These are phyloP conservation scores for Arizona elegans DNA, from an alignment of 2,113 vertebrate species.

Conservation along the genomic window DNA sequence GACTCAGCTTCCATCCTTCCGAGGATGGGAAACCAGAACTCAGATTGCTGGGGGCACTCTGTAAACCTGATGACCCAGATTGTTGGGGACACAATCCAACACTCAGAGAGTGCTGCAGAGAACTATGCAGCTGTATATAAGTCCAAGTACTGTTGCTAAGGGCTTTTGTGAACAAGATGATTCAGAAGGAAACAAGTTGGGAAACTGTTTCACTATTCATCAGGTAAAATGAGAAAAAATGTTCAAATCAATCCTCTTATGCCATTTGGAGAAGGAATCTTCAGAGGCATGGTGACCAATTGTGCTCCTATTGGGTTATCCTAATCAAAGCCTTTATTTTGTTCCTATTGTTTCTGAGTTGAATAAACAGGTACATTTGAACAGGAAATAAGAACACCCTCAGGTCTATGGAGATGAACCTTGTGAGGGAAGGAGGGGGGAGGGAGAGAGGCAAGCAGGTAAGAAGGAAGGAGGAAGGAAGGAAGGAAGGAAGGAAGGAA, in stretches of 20 bases:
- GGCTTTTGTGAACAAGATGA: not conserved
- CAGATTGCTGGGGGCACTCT: not conserved
- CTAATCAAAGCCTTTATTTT: not conserved
- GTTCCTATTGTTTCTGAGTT: not conserved
- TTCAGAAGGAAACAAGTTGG: not conserved
- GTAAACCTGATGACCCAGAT: not conserved
- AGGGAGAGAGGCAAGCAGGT: no score
- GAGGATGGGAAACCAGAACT: not conserved
- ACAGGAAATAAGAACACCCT: not conserved
- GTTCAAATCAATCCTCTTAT: not conserved
- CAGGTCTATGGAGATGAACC: not conserved
- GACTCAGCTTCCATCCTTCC: not conserved
- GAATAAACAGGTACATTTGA: not conserved
- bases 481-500: not conserved
- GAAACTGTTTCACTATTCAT: not conserved
- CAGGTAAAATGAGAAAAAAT: not conserved
- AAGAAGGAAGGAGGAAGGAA: no score
- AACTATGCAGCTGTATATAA: not conserved
- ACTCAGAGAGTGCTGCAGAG: not conserved
- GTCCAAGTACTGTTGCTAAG: no score
- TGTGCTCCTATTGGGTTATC: not conserved
- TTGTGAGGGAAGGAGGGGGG: no score
- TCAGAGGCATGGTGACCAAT: not conserved
- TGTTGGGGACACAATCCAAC: no score
- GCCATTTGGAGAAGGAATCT: not conserved